A percentile compares a stretch with the other conserved stretches of the same genome.
Evolutionary conservation across 2,888 invertebrate species (phyloP).

Genomic region (Drosophila quinaria): DNA sequence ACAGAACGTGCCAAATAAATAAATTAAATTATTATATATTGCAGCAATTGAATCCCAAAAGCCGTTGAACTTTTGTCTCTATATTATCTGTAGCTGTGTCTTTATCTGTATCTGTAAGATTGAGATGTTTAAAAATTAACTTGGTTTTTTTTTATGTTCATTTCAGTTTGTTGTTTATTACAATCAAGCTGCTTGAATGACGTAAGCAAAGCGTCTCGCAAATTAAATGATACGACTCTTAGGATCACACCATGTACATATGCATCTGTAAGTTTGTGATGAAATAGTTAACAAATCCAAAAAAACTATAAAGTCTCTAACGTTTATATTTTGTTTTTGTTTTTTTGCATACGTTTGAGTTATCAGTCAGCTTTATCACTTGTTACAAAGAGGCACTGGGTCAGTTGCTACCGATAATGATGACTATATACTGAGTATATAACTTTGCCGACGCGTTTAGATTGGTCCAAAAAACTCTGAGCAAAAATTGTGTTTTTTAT

Average conservation of each 20-base stretch:
- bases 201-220: slow-evolving; percentile 31
- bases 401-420: slow-evolving; percentile 27
- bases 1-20: slow-evolving; percentile 43
- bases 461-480: slow-evolving; percentile 18
- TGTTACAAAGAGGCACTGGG: slow-evolving; percentile 22
- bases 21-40: slow-evolving; percentile 29
- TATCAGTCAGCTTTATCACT: slow-evolving; percentile 43
- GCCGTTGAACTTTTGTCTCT: slow-evolving; percentile 34
- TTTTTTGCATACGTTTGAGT: slow-evolving; percentile 23
- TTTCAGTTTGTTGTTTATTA: slow-evolving; percentile 2
- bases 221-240: slow-evolving; percentile 1
- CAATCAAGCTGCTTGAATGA: slow-evolving; percentile 24
- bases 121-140: slow-evolving; percentile 19
- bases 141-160: neutral
- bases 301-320: neutral
- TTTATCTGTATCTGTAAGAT: slow-evolving; percentile 41
- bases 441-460: neutral
- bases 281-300: slow-evolving; percentile 3
- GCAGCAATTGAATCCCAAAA: slow-evolving; percentile 26
- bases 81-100: slow-evolving; percentile 2
- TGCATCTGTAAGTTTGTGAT: neutral
- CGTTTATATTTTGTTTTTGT: neutral
- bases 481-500: slow-evolving; percentile 6
- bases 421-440: neutral
- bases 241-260: slow-evolving; percentile 5